A percentile compares a stretch with the other conserved stretches of the same genome.
These are phyloP conservation scores for Drosophila prostipennis DNA, from an alignment of 2,888 invertebrate genomes.

Conservation along the genomic window DNA sequence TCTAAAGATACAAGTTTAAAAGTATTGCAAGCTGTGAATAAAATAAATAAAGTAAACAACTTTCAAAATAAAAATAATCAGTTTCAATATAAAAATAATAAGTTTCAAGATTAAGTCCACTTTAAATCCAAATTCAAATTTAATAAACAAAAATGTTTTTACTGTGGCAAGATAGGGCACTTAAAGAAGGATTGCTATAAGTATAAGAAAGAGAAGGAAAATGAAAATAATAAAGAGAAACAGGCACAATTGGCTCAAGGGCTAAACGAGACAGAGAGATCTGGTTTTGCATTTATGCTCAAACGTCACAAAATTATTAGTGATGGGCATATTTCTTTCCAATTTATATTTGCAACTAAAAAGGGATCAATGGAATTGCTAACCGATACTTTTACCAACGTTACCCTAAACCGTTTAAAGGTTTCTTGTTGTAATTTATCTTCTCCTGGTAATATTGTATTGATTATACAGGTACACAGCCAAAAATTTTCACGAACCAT, in stretches of 20 bases:
- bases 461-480: too few relatives aligned
- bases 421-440: too few relatives aligned
- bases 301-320: background rate
- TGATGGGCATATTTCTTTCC: background rate
- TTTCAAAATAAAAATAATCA: background rate
- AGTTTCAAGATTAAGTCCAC: too few relatives aligned
- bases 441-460: too few relatives aligned
- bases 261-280: too few relatives aligned
- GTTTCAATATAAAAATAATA: background rate
- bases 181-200: background rate
- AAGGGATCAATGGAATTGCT: background rate
- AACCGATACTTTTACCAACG: background rate
- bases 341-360: slow-evolving; percentile 1
- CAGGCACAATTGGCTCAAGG: too few relatives aligned
- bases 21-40: background rate
- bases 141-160: slow-evolving; percentile 1
- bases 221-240: background rate
- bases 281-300: background rate
- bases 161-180: slow-evolving; percentile 1
- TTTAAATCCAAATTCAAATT: background rate
- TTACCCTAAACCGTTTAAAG: too few relatives aligned
- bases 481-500: too few relatives aligned
- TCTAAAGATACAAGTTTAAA: background rate
- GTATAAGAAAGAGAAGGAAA: background rate
- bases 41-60: background rate